Evolutionary conservation across 2,113 vertebrate genomes (phyloP), one percentile per base, ranked within the genome.

Genomic region (Perccottus glenii): DNA sequence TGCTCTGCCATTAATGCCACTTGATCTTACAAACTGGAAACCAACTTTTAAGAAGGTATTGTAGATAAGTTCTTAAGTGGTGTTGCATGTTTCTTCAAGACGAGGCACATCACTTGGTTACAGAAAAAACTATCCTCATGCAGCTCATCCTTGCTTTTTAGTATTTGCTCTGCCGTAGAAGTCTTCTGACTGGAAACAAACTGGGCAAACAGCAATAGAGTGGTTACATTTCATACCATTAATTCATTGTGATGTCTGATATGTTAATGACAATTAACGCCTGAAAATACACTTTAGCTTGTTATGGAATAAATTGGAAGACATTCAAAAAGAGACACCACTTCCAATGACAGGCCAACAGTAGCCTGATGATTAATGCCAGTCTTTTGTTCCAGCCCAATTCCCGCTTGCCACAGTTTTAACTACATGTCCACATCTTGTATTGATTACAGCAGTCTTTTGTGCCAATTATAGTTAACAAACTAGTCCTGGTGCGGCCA

Each of bases 401-500:
- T 69, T 61, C 44, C 49, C 27, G 70, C 36, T 57, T 84, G 77
- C 62, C 77, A 69, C 59, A 67, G 62, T 57, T 67, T 50, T 73
- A 74, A 76, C 56, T 76, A 50, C 64, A 46, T 53, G 63, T 66
- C 65, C 77, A 80, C 87, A 89, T 86, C 81, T 89, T 89, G 76
- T 84, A 66, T 64, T 86, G 74, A 86, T 91, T 88, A 88, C 46
- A 52, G 49, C 58, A 48, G 44, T 64, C 70, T 83, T 75, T 75
- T 66, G 64, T 82, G 75, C 75, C 78, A 81, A 75, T 83, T 90
- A 86, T 57, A 67, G 75, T 55, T 77, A 77, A 88, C 84, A 86
- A 86, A 85, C 74, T 75, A 49, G 75, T 74, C 48, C 67, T 53
- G 46, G 72, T 82, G 63, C 36, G 64, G 64, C 66, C 57, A 9